These are phyloP conservation scores for Corvus cornix DNA, from an alignment of 2,113 vertebrate species.

Conservation along the genomic window DNA sequence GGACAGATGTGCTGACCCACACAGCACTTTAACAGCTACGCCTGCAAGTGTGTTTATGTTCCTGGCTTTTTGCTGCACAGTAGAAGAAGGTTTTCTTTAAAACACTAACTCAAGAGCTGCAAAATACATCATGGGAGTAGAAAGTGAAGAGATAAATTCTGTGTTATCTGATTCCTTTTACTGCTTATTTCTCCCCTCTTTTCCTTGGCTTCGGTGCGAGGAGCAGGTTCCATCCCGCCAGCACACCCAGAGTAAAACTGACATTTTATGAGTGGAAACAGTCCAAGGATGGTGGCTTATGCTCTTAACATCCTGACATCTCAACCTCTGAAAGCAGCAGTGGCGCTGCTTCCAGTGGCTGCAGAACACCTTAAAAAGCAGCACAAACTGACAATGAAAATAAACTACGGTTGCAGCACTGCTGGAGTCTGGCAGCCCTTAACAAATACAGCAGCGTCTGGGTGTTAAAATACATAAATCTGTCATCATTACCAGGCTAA, in stretches of 20 bases:
- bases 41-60: neutral
- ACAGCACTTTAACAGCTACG: neutral
- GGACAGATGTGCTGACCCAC: constrained; percentile 27
- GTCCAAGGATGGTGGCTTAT: constrained; percentile 24
- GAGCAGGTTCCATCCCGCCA: neutral
- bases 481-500: constrained; percentile 69
- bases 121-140: neutral
- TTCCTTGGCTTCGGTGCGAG: neutral
- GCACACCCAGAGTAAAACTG: neutral
- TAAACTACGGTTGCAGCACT: constrained; percentile 30
- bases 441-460: constrained; percentile 66
- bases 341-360: neutral
- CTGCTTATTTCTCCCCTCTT: constrained; percentile 7
- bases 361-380: constrained; percentile 61
- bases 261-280: constrained; percentile 47
- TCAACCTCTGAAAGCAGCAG: constrained; percentile 16
- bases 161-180: constrained; percentile 18
- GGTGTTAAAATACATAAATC: constrained; percentile 76
- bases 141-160: neutral
- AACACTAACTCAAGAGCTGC: neutral
- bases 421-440: constrained; percentile 59
- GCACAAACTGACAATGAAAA: constrained; percentile 57
- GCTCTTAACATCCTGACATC: constrained; percentile 57
- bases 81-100: neutral
- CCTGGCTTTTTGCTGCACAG: neutral